Conservation (phyloP, 2,888 invertebrate genomes). For the Drosophila sordidapex region DNA sequence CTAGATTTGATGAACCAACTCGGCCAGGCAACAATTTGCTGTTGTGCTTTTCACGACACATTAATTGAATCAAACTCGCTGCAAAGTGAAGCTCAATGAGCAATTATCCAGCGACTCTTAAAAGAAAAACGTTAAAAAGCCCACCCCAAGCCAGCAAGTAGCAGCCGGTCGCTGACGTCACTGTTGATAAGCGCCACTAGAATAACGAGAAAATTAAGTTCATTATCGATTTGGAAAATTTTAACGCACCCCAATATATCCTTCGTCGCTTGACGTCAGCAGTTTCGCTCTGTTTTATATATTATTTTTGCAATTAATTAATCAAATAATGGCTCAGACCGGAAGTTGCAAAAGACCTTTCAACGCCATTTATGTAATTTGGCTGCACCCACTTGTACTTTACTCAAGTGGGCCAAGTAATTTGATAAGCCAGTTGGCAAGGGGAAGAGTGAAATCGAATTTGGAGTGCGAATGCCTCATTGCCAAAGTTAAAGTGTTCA, state of each 20-base stretch:
- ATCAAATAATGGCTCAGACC: constrained; percentile 60
- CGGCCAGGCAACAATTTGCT: constrained; percentile 33
- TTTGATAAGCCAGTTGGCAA: constrained; percentile 66
- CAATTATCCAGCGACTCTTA: constrained; percentile 59
- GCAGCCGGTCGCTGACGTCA: constrained; percentile 58
- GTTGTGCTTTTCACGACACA: constrained; percentile 40
- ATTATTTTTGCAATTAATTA: constrained; percentile 33
- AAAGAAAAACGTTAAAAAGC: background rate
- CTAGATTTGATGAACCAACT: constrained; percentile 45
- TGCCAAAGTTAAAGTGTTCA: constrained; percentile 34
- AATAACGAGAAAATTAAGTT: constrained; percentile 67
- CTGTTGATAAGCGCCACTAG: constrained; percentile 56
- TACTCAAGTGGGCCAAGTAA: constrained; percentile 66
- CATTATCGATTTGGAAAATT: constrained; percentile 62
- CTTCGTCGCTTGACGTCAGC: constrained; percentile 63
- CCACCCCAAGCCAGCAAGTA: background rate
- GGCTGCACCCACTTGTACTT: background rate
- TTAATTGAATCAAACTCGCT: constrained; percentile 70
- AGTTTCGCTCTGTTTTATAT: constrained; percentile 28
- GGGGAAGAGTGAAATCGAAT: constrained; percentile 5
- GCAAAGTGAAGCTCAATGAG: constrained; percentile 62
- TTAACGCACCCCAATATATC: constrained; percentile 12
- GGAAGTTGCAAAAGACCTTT: constrained; percentile 66
- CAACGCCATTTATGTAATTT: constrained; percentile 44
- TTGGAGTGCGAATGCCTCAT: constrained; percentile 24